These are phyloP conservation scores for Molothrus aeneus DNA, from an alignment of 2,797 vertebrate species.

Conservation along the genomic window DNA sequence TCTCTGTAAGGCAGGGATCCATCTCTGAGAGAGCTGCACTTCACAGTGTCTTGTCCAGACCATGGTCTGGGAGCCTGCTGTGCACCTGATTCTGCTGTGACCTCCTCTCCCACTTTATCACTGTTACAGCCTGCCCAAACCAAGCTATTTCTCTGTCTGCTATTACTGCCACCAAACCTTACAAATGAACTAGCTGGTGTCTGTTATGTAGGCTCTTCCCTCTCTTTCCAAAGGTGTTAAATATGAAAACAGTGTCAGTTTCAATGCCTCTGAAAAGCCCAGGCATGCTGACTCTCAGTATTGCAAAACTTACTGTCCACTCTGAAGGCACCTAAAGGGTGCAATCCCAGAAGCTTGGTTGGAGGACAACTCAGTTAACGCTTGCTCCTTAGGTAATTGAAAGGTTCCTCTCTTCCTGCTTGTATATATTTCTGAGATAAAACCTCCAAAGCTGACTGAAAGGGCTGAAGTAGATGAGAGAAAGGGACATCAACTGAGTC, in stretches of 20 bases:
- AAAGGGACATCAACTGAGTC: not conserved
- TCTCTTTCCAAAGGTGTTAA: not conserved
- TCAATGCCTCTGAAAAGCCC: not conserved
- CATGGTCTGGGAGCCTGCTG: not conserved
- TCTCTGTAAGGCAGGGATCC: not conserved
- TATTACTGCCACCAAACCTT: not conserved
- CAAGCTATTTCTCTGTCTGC: not conserved
- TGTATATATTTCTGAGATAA: not conserved
- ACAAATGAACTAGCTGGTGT: not conserved
- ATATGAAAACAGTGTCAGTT: not conserved
- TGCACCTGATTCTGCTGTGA: not conserved
- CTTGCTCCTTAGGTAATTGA: not conserved
- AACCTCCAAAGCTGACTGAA: not conserved
- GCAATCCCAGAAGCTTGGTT: not conserved
- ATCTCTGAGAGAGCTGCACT: not conserved
- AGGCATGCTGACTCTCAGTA: not conserved
- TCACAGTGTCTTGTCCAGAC: not conserved
- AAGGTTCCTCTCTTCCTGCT: not conserved
- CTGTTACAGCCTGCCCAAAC: not conserved
- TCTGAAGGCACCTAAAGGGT: not conserved
- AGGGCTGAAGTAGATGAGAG: not conserved
- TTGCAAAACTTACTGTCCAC: not conserved
- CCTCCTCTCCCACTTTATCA: accelerated
- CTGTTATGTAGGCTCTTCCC: not conserved
- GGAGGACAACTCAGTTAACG: not conserved